Evolutionary conservation across 37 sponge, comb jelly and placozoan species (phyloP), one percentile per base, ranked within the genome.

Genomic region (Axinella damicornis): DNA sequence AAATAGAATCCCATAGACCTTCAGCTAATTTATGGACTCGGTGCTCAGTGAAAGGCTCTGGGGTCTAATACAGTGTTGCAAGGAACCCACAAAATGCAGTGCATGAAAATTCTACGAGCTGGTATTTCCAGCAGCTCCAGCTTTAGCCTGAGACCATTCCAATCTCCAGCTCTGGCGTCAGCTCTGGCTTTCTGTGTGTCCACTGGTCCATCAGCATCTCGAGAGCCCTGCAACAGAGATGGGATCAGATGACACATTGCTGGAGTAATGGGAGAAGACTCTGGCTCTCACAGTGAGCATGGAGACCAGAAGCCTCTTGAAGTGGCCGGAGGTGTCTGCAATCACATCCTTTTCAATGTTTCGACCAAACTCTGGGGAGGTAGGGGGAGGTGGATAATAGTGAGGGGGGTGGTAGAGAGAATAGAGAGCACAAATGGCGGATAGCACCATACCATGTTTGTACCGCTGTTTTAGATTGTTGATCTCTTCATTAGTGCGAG

Each of bases 271-370:
- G 4, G 46, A 46, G 46, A 46, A 36, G 46, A 46, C 6, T 46
- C 9, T 46, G 46, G 46, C 4, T 46, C 46, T 71, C 57, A 95
- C 96, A 69, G 90, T 75, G 4, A 92, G 76, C 79, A 92, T 65
- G 59, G 94, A 94, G 0, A 87, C 67, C 32, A 94, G 80, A 2
- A 94, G 82, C 37, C 94, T 72, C 60, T 83, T 82, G 87, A 92
- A 95, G 79, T 95, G 90, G 28, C 96, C 96, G n/a, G 96, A 95
- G 17, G 96, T 95, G 11, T 95, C 96, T 24, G 69, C 34, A 2
- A 22, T 31, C 2, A 95, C 77, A n/a, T 88, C 94, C 55, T 77
- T 85, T 61, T 95, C 96, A 54, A 95, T 22, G 54, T 89, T 82
- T n/a, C 80, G 63, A 11, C 74, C 74, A 65, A 74, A 53, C 20